Base-by-base conservation (phyloP, 1,140 invertebrate species). In the Glomeris maerens region DNA sequence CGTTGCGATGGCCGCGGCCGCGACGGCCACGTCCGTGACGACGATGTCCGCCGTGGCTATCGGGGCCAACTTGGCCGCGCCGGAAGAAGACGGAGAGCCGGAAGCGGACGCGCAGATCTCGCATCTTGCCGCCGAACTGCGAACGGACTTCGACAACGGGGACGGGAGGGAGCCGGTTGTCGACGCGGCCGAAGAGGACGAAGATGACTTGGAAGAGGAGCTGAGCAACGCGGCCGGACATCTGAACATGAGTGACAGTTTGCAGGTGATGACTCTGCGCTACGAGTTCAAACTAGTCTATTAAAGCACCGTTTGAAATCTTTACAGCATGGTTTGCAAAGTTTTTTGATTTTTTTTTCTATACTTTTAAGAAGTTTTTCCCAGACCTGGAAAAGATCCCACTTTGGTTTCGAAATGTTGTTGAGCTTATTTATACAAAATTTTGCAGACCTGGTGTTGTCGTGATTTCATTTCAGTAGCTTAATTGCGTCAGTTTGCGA, bases 71-170 rank as follows among this genome's bases (percentile, higher is more conserved):
- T 13, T 36, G 10, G 31, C 10, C 31, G 20, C 31, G 31, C 10
- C 31, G 31, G 20, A 20, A 36, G 13, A 13, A 36, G 31, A 36
- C 3, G 48, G 29, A 23, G 48, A 41, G n/a, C 36, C 54, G 2
- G 40, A 54, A 1, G 52, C 50, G 27, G 55, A 56, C 46, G 36
- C 48, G 7, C 52, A 56, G 23, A 54, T 56, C 20, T 31, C 49
- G 4, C 40, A 55, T 45, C 41, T 56, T 36, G 50, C 55, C 17
- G 55, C 53, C 17, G 50, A 55, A 14, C 42, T 56, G 1, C 29
- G 45, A 10, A 52, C 42, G 22, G 52, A 49, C 26, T 46, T 54
- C 28, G 42, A 42, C 17, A 29, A 53, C 14, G n/a, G n/a, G n/a
- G n/a, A n/a, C n/a, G n/a, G n/a, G n/a, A n/a, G n/a, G n/a, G n/a